These are phyloP conservation scores for Chaetodon trifascialis DNA, from an alignment of 2,113 vertebrate genomes.

Conservation along the genomic window DNA sequence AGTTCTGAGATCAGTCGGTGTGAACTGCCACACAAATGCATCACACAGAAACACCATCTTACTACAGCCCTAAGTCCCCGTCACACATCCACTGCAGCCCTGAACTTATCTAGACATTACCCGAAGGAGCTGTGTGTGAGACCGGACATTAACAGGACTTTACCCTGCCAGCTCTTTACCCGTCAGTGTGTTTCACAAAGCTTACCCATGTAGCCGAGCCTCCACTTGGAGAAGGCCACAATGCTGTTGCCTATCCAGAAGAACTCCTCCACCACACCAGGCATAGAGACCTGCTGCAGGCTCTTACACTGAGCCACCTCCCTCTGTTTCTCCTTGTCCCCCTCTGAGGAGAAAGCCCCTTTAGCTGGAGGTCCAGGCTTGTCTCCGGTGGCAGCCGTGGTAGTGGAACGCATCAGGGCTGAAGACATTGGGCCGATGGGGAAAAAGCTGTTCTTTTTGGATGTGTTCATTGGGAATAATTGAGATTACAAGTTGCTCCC, in stretches of 20 bases:
- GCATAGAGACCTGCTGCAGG: slow-evolving; percentile 75
- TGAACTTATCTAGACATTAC: too few species aligned
- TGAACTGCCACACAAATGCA: too few species aligned
- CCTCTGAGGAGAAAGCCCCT: slow-evolving; percentile 59
- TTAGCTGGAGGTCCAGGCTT: slow-evolving; percentile 58
- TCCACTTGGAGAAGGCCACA: slow-evolving; percentile 85
- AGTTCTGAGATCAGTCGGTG: too few species aligned
- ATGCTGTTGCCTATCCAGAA: slow-evolving; percentile 90
- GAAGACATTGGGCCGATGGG: slow-evolving; percentile 55
- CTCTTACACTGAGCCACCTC: slow-evolving; percentile 49
- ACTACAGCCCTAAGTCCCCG: too few species aligned
- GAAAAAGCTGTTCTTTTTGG: slow-evolving; percentile 54
- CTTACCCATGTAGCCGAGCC: slow-evolving; percentile 91
- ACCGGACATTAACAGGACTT: too few species aligned
- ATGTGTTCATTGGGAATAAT: slow-evolving; percentile 45
- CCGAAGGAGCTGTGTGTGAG: too few species aligned
- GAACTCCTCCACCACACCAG: slow-evolving; percentile 85
- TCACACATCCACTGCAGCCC: too few species aligned
- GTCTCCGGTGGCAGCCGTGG: slow-evolving; percentile 59
- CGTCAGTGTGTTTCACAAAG: background rate
- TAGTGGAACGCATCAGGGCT: slow-evolving; percentile 47
- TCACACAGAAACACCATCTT: too few species aligned
- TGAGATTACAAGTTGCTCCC: background rate
- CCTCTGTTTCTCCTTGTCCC: slow-evolving; percentile 34
- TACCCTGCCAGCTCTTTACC: too few species aligned